Conservation (phyloP, 2,113 vertebrate genomes). For the Acanthisitta chloris region DNA sequence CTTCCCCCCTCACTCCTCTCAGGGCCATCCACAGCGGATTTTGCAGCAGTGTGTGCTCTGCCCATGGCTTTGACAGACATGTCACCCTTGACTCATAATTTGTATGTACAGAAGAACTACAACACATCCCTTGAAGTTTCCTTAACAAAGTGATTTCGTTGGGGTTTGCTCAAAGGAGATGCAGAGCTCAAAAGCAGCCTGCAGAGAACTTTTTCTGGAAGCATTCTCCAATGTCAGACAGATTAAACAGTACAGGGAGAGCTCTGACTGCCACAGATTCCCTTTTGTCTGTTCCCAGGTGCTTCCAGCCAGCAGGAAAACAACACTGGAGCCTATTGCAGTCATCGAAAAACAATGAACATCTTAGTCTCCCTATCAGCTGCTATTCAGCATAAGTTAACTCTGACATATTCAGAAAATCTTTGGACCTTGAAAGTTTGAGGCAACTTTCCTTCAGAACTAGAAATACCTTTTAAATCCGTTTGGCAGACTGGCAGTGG, state of each 20-base stretch:
- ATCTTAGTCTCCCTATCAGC: not conserved
- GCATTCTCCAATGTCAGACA: not conserved
- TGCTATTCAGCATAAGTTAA: not conserved
- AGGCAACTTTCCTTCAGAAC: constrained; percentile 17
- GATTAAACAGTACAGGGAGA: not conserved
- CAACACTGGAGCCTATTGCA: not conserved
- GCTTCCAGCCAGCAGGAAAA: not conserved
- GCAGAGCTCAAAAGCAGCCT: not conserved
- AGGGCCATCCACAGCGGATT: not conserved
- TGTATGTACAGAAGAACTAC: not conserved
- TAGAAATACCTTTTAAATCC: not conserved
- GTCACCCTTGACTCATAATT: not conserved
- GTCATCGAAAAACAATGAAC: not conserved
- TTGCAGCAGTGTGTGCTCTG: not conserved
- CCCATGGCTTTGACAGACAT: not conserved
- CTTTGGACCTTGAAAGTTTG: not conserved
- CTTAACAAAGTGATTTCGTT: not conserved
- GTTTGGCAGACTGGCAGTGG: not conserved
- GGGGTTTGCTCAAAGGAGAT: not conserved
- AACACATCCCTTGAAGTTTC: not conserved
- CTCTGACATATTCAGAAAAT: not conserved
- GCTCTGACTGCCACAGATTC: not conserved
- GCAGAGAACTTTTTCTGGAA: not conserved
- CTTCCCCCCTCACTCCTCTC: not conserved
- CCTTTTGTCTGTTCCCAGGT: not conserved